A percentile compares a stretch with the other conserved stretches of the same genome.
Evolutionary conservation across 92 coral and sea anemone genomes (phyloP).

Genomic region (Bergia puertoricense): DNA sequence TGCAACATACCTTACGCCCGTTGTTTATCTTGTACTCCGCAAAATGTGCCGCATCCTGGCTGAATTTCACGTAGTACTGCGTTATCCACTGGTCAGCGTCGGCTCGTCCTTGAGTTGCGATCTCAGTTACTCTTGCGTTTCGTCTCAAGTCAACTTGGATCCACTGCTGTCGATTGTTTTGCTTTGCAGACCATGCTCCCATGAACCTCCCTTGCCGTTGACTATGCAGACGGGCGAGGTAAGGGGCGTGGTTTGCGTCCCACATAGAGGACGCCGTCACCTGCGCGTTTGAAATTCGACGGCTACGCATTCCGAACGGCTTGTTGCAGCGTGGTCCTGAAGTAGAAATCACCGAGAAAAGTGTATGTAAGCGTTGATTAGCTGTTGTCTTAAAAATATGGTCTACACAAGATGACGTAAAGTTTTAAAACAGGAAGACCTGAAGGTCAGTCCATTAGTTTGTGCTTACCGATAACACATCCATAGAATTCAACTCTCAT

Average conservation of each 20-base stretch:
- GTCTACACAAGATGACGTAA: too few relatives aligned
- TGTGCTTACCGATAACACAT: constrained; percentile 73
- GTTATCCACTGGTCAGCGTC: constrained; percentile 46
- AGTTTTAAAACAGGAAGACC: too few relatives aligned
- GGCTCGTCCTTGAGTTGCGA: constrained; percentile 47
- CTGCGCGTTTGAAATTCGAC: constrained; percentile 35
- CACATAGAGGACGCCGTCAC: constrained; percentile 29
- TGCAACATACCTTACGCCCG: constrained; percentile 17
- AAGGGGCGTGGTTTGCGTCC: constrained; percentile 20
- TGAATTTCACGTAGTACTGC: constrained; percentile 25
- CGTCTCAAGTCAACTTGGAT: constrained; percentile 26
- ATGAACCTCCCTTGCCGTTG: constrained; percentile 26
- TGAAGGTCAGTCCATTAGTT: not conserved
- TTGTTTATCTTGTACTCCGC: constrained; percentile 40
- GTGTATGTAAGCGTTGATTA: not conserved
- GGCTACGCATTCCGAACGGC: constrained; percentile 32
- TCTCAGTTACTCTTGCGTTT: constrained; percentile 26
- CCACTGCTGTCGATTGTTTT: constrained; percentile 38
- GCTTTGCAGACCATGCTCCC: constrained; percentile 43
- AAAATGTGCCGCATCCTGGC: constrained; percentile 40
- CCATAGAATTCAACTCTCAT: constrained; percentile 92
- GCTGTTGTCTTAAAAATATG: not conserved
- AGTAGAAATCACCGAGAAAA: not conserved
- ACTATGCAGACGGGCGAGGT: constrained; percentile 27
- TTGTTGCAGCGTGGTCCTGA: constrained; percentile 35